Evolutionary conservation across 2,113 vertebrate species (phyloP).

Genomic region (Cinclus cinclus): DNA sequence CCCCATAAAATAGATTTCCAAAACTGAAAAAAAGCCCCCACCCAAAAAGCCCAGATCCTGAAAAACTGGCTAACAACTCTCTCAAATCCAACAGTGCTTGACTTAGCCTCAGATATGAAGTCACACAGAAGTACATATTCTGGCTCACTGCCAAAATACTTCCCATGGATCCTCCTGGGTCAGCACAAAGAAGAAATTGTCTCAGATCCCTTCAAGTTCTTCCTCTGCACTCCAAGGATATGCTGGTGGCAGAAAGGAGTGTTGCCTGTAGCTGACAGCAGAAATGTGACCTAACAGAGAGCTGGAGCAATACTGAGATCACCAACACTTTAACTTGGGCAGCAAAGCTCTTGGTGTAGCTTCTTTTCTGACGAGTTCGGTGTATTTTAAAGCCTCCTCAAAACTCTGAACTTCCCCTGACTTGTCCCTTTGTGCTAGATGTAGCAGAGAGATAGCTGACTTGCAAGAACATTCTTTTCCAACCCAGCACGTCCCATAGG

Average conservation of each 20-base stretch:
- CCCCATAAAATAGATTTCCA: background rate
- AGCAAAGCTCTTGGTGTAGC: rapidly evolving
- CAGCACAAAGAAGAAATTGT: background rate
- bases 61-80: background rate
- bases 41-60: background rate
- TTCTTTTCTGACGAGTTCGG: background rate
- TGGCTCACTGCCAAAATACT: background rate
- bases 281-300: background rate
- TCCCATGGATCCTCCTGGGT: background rate
- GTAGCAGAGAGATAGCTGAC: background rate
- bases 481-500: background rate
- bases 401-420: background rate
- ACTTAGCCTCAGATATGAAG: background rate
- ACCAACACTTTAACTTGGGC: background rate
- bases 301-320: background rate
- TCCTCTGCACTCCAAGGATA: background rate
- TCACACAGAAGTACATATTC: background rate
- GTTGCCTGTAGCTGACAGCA: background rate
- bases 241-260: background rate
- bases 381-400: background rate
- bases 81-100: background rate
- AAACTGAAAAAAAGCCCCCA: background rate
- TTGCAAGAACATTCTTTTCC: background rate
- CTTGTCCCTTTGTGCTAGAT: background rate
- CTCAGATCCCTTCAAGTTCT: background rate